These are phyloP conservation scores for Camponotus floridanus DNA, from an alignment of 1,140 invertebrate species.

Conservation along the genomic window DNA sequence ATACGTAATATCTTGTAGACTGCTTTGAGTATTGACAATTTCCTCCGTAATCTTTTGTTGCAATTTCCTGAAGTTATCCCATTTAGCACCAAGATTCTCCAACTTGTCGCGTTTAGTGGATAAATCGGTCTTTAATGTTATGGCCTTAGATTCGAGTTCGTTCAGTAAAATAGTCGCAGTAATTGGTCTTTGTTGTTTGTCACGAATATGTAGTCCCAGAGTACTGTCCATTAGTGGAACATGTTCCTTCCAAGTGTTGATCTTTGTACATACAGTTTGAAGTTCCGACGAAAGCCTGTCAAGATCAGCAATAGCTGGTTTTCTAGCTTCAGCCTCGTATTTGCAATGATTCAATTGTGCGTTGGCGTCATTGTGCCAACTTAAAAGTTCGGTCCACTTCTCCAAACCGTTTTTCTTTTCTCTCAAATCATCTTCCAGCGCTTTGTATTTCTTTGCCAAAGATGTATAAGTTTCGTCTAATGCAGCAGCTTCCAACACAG, in stretches of 20 bases:
- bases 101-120: conserved; percentile 89
- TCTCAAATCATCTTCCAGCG: conserved; percentile 91
- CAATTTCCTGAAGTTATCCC: conserved; percentile 90
- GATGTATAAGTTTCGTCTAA: conserved; percentile 91
- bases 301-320: conserved; percentile 89
- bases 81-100: conserved; percentile 89
- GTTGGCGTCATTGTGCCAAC: conserved; percentile 93
- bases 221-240: conserved; percentile 90
- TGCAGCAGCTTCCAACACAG: conserved; percentile 90
- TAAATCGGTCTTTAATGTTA: conserved; percentile 89
- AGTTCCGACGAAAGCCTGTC: conserved; percentile 90
- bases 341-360: conserved; percentile 93
- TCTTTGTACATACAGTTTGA: conserved; percentile 88
- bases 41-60: conserved; percentile 89
- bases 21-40: conserved; percentile 87
- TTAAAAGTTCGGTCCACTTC: conserved; percentile 93
- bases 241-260: conserved; percentile 90
- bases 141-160: conserved; percentile 90
- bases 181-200: conserved; percentile 89
- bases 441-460: conserved; percentile 92
- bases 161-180: conserved; percentile 90
- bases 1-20: conserved; percentile 86
- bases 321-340: conserved; percentile 92
- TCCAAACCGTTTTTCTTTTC: conserved; percentile 92
- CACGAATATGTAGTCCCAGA: conserved; percentile 89